These are phyloP conservation scores for Dynastes maya DNA, from an alignment of 2,888 invertebrate genomes.

Conservation along the genomic window DNA sequence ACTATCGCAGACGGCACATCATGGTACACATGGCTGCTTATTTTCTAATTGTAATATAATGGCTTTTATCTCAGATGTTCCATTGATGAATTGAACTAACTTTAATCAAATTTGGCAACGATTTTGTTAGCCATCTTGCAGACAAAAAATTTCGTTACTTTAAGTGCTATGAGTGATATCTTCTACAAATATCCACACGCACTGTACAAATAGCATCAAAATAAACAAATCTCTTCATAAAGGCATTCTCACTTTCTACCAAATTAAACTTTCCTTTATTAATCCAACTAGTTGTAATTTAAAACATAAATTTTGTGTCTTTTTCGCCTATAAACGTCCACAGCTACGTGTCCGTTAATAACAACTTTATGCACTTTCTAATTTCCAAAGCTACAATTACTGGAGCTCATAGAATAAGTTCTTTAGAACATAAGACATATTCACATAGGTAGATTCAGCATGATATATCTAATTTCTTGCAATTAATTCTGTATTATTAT, in stretches of 20 bases:
- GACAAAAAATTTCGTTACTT: too few species aligned
- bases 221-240: too few species aligned
- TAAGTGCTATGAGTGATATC: too few species aligned
- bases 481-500: constrained; percentile 3
- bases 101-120: too few species aligned
- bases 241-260: neutral
- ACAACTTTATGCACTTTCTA: constrained; percentile 17
- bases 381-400: constrained; percentile 13
- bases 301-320: neutral
- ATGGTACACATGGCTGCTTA: too few species aligned
- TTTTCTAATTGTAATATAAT: too few species aligned
- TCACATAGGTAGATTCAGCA: neutral
- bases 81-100: too few species aligned
- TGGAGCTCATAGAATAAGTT: neutral
- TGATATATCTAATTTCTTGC: neutral
- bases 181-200: too few species aligned
- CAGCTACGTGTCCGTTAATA: neutral
- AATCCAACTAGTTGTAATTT: neutral
- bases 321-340: neutral
- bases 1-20: too few species aligned
- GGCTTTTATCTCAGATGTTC: too few species aligned
- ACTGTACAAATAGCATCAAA: too few species aligned
- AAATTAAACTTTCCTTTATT: neutral
- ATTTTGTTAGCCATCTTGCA: too few species aligned
- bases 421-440: neutral